phyloP scores from a whole-genome alignment of 2,113 vertebrate genomes.

The Ranitomeya imitator region DNA sequence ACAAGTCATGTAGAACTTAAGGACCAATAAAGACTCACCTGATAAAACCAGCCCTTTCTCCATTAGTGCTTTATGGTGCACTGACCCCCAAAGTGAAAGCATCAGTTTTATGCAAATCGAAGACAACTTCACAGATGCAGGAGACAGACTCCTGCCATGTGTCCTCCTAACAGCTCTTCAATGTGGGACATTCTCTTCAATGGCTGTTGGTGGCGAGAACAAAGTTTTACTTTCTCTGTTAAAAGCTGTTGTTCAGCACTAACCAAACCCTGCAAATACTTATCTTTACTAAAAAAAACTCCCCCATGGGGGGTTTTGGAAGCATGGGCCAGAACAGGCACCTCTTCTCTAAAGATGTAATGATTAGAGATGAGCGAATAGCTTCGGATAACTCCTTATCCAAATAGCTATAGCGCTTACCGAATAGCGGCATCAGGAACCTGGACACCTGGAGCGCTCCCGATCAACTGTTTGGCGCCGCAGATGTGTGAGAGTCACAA shows the following conservation, averaged over 20 bases:
- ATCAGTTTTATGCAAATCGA: constrained; percentile 26
- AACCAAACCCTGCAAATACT: constrained; percentile 83
- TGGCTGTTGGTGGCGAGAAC: constrained; percentile 77
- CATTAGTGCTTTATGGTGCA: constrained; percentile 11
- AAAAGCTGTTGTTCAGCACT: constrained; percentile 77
- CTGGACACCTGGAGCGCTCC: too few relatives aligned
- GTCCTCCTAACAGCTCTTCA: constrained; percentile 76
- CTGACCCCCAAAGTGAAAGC: neutral
- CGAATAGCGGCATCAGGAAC: too few relatives aligned
- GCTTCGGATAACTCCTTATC: too few relatives aligned
- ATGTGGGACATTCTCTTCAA: constrained; percentile 78
- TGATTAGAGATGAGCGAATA: constrained; percentile 62
- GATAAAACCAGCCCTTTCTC: constrained; percentile 32
- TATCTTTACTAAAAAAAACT: constrained; percentile 90
- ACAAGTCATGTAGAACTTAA: constrained; percentile 27
- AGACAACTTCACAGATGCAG: constrained; percentile 67
- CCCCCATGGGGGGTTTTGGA: constrained; percentile 91
- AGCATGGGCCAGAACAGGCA: constrained; percentile 83
- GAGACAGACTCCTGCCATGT: constrained; percentile 43
- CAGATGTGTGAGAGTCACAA: too few relatives aligned
- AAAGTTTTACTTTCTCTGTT: constrained; percentile 84
- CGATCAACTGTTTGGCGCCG: too few relatives aligned
- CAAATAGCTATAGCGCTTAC: too few relatives aligned
- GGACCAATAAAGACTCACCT: constrained; percentile 23
- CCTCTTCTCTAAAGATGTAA: constrained; percentile 87